phyloP scores from a whole-genome alignment of 2,888 invertebrate species.

The Selenia dentaria region DNA sequence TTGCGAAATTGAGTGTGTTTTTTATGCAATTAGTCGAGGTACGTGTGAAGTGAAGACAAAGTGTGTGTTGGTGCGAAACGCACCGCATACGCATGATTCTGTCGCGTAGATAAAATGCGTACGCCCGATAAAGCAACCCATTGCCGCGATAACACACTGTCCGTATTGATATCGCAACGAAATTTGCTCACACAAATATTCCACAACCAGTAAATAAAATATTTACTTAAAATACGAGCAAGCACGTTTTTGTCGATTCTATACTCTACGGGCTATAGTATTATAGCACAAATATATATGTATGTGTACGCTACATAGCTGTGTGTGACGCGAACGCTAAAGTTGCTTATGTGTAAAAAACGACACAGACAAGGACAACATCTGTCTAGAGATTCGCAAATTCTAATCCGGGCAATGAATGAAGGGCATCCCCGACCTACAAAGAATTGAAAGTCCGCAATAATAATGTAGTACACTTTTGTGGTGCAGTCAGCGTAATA shows the following conservation, averaged over 20 bases:
- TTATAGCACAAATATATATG: slow-evolving; percentile 3
- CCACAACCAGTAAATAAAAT: slow-evolving; percentile 23
- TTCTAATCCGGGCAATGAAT: slow-evolving; percentile 47
- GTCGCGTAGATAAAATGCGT: slow-evolving; percentile 72
- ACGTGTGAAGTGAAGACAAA: slow-evolving; percentile 59
- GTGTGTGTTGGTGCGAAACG: slow-evolving; percentile 72
- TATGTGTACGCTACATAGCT: not conserved
- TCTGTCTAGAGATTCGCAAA: slow-evolving; percentile 63
- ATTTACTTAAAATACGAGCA: slow-evolving; percentile 8
- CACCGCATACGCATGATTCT: slow-evolving; percentile 68
- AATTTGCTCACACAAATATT: slow-evolving; percentile 54
- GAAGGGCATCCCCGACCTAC: slow-evolving; percentile 76
- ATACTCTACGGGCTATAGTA: slow-evolving; percentile 2
- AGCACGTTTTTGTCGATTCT: slow-evolving; percentile 19
- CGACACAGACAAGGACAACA: slow-evolving; percentile 44
- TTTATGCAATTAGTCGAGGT: slow-evolving; percentile 58
- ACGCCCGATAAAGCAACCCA: slow-evolving; percentile 60
- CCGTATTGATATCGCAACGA: slow-evolving; percentile 53
- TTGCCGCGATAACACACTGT: slow-evolving; percentile 61
- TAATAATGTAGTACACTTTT: slow-evolving; percentile 65
- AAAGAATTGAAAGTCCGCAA: slow-evolving; percentile 60
- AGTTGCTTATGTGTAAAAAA: slow-evolving; percentile 12
- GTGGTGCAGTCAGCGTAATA: slow-evolving; percentile 70
- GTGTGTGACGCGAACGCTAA: not conserved
- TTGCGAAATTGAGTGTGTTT: slow-evolving; percentile 71